A percentile compares a stretch with the other conserved stretches of the same genome.
Evolutionary conservation across 2,888 invertebrate species (phyloP).

Genomic region (Deilephila elpenor): DNA sequence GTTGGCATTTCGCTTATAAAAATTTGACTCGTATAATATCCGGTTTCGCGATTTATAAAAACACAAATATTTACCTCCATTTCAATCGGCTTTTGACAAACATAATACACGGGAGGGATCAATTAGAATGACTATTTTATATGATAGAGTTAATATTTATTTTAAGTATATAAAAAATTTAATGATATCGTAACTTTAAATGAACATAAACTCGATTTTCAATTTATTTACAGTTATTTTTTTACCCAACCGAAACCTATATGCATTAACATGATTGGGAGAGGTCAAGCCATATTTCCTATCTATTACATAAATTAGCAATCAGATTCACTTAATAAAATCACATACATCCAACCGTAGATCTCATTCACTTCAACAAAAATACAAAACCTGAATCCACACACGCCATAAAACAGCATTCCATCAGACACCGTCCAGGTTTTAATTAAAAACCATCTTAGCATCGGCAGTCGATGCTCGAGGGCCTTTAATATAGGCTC

Average conservation of each 20-base stretch:
- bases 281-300: neutral
- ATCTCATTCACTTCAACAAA: neutral
- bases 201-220: too few relatives aligned
- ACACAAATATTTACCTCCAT: slow-evolving; percentile 1
- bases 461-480: neutral
- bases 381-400: neutral
- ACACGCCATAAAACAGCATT: neutral
- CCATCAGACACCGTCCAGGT: neutral
- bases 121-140: neutral
- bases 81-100: neutral
- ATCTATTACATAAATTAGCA: neutral
- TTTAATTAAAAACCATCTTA: slow-evolving; percentile 19
- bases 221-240: too few relatives aligned
- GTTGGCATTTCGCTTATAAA: neutral
- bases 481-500: slow-evolving; percentile 9
- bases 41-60: neutral
- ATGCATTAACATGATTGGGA: too few relatives aligned
- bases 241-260: too few relatives aligned
- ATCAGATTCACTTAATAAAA: neutral
- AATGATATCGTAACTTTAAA: too few relatives aligned
- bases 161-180: too few relatives aligned
- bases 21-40: slow-evolving; percentile 5
- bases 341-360: too few relatives aligned
- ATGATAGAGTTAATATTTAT: neutral
- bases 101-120: neutral